phyloP scores from a whole-genome alignment of 2,113 vertebrate genomes.

The Oryzias javanicus region DNA sequence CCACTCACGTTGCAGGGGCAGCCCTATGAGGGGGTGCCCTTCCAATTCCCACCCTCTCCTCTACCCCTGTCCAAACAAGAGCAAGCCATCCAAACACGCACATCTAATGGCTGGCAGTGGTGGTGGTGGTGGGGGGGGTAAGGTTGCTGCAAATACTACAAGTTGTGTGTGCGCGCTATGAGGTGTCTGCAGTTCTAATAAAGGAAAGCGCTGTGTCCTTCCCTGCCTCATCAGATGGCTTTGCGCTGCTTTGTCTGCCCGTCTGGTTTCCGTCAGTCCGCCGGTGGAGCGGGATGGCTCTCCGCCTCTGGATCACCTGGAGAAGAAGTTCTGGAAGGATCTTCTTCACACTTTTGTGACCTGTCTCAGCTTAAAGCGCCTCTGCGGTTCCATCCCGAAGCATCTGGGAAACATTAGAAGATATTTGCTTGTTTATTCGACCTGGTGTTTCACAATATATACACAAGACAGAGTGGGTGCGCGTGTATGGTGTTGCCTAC shows the following conservation, averaged over 20 bases:
- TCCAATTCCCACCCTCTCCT: slow-evolving; percentile 30
- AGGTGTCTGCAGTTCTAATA: slow-evolving; percentile 79
- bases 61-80: slow-evolving; percentile 58
- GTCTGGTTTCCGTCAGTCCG: slow-evolving; percentile 45
- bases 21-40: slow-evolving; percentile 63
- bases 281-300: slow-evolving; percentile 42
- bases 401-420: slow-evolving; percentile 20
- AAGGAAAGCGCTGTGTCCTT: slow-evolving; percentile 72
- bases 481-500: slow-evolving; percentile 57
- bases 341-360: neutral
- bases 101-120: slow-evolving; percentile 49
- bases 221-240: slow-evolving; percentile 72
- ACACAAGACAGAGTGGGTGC: slow-evolving; percentile 20
- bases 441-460: slow-evolving; percentile 22
- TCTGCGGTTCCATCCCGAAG: slow-evolving; percentile 22
- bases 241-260: slow-evolving; percentile 57
- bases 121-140: slow-evolving; percentile 42
- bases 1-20: slow-evolving; percentile 73
- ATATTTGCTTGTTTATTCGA: slow-evolving; percentile 40
- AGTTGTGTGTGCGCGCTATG: slow-evolving; percentile 57
- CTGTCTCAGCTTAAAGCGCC: neutral
- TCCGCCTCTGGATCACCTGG: slow-evolving; percentile 58
- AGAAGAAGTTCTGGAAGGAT: slow-evolving; percentile 19
- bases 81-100: slow-evolving; percentile 54
- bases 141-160: slow-evolving; percentile 55